phyloP scores from a whole-genome alignment of 1,140 invertebrate species.

The Nasonia giraulti region DNA sequence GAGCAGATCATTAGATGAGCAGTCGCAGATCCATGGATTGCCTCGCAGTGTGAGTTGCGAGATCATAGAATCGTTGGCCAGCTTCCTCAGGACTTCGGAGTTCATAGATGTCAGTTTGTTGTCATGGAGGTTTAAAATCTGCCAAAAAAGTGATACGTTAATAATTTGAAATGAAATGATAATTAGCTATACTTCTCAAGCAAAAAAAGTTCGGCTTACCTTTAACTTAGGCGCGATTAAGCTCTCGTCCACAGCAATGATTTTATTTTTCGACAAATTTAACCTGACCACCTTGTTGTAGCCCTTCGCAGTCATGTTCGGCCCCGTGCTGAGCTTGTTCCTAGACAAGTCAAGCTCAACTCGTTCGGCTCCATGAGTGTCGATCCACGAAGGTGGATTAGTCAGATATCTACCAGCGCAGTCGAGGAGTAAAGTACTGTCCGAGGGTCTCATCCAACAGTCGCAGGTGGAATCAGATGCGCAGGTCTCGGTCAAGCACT shows the following conservation, averaged over 20 bases:
- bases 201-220: slow-evolving; percentile 10
- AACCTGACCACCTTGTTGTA: slow-evolving; percentile 24
- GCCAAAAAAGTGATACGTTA: slow-evolving; percentile 24
- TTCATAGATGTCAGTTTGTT: slow-evolving; percentile 72
- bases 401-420: slow-evolving; percentile 78
- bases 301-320: slow-evolving; percentile 74
- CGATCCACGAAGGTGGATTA: slow-evolving; percentile 69
- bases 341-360: slow-evolving; percentile 74
- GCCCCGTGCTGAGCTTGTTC: slow-evolving; percentile 75
- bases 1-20: slow-evolving; percentile 72
- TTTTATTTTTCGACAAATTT: slow-evolving; percentile 1
- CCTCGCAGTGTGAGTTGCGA: slow-evolving; percentile 68
- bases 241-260: slow-evolving; percentile 4
- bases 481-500: slow-evolving; percentile 29
- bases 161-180: neutral
- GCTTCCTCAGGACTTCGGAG: slow-evolving; percentile 57
- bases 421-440: slow-evolving; percentile 69
- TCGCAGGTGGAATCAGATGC: slow-evolving; percentile 11
- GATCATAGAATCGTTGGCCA: slow-evolving; percentile 61
- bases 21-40: slow-evolving; percentile 79
- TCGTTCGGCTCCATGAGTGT: slow-evolving; percentile 73
- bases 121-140: slow-evolving; percentile 72
- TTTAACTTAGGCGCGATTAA: slow-evolving; percentile 17
- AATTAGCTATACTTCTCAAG: neutral
- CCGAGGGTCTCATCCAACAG: slow-evolving; percentile 43